Percentiles rank a stretch among this genome's conserved stretches.
Conservation (phyloP, 2,888 invertebrate species). For the Netelia melanura region DNA sequence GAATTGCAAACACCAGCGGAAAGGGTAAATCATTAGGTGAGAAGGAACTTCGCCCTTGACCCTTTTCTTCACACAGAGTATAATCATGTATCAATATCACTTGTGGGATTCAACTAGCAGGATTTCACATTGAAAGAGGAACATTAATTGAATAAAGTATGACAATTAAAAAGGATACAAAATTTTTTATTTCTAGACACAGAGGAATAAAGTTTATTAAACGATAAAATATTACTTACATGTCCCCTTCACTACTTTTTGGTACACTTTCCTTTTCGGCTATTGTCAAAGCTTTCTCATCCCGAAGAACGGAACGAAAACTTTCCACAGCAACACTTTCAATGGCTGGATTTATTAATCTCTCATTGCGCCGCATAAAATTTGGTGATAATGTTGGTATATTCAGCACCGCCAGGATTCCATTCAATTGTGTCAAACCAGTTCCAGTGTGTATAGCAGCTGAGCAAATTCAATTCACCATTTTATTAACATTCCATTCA, state of each 20-base stretch:
- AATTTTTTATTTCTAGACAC: too few species aligned
- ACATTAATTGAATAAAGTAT: background rate
- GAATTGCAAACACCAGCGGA: background rate
- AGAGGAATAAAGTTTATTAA: background rate
- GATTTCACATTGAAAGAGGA: background rate
- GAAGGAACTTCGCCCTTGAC: background rate
- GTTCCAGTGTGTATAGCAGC: conserved; percentile 6
- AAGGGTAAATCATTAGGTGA: background rate
- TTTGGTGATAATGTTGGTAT: conserved; percentile 11
- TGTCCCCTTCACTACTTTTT: background rate
- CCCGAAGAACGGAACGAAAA: conserved; percentile 17
- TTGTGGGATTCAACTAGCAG: too few species aligned
- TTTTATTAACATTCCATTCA: too few species aligned
- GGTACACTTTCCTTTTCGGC: background rate
- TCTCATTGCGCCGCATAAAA: conserved; percentile 15
- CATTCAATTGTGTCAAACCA: conserved; percentile 18
- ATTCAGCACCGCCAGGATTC: conserved; percentile 19
- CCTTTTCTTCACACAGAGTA: too few species aligned
- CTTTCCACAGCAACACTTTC: conserved; percentile 28
- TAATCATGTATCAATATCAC: too few species aligned
- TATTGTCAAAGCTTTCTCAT: conserved; percentile 17
- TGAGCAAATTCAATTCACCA: background rate
- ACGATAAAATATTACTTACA: background rate
- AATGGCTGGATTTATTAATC: conserved; percentile 12
- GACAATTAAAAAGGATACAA: background rate